Base-by-base conservation (phyloP, 2,888 invertebrate genomes). In the Bembecia ichneumoniformis region DNA sequence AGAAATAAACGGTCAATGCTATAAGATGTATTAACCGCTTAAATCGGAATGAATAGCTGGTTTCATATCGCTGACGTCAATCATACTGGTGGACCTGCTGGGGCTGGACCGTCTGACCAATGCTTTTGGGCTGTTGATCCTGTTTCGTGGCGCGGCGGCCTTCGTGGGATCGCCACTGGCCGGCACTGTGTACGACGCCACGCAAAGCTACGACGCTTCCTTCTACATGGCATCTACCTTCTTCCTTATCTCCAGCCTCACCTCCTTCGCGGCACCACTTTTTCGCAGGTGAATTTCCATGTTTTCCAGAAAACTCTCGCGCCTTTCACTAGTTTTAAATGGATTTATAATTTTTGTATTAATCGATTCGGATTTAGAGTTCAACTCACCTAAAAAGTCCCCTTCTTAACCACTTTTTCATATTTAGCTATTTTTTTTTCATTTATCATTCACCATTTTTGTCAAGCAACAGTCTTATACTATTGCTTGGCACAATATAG, bases 41-140 rank as follows among this genome's bases (percentile, higher is more conserved):
- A 28, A 28, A 17, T 16, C 51, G 47, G 77, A 80, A 17, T 88
- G 52, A 90, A 91, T 50, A 96, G 96, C 98, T 55, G 98, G 98
- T 55, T 99, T 97, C 87, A 98, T 99, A 69, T 98, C 98, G 9
- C 88, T 99, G 52, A 99, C 99, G 43, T 99, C 99, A 47, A 98
- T 99, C 72, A 97, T 99, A 71, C 90, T 99, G 55, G 98, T 98
- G 60, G 98, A 99, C 78, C 89, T 99, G 36, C 90, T 99, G 47
- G 99, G 99, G 1, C 87, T 99, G 72, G 98, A 98, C 73, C 95
- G 95, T 75, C 87, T 99, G 60, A 99, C 99, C 46, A 99, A 97
- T 77, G 98, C 98, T 46, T 99, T 99, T 82, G 99, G 99, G 11
- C 89, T 99, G 55, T 89, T 99, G 50, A 97, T 98, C 65, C 87